Conservation (phyloP, 2,888 invertebrate species). For the Argyresthia albistria region DNA sequence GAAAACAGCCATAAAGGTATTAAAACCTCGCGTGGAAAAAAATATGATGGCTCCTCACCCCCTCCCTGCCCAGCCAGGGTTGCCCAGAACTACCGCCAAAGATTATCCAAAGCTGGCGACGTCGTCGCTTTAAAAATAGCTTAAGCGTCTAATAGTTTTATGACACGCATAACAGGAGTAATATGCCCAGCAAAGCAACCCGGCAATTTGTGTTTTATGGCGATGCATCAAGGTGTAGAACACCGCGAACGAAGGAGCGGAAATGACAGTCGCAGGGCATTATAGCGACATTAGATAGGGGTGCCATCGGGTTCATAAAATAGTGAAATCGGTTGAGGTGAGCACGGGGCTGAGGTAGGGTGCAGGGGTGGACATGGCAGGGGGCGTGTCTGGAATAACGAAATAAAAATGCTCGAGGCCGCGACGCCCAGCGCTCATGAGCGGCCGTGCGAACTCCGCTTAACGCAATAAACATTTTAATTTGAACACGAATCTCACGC, state of each 20-base stretch:
- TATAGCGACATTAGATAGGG: conserved; percentile 58
- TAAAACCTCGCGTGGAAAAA: conserved; percentile 34
- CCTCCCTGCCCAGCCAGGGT: conserved; percentile 27
- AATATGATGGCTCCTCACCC: conserved; percentile 48
- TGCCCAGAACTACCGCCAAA: conserved; percentile 32
- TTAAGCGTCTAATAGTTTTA: conserved; percentile 71
- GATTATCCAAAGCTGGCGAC: conserved; percentile 34
- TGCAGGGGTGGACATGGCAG: conserved; percentile 25
- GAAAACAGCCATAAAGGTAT: conserved; percentile 45
- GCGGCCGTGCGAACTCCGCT: conserved; percentile 63
- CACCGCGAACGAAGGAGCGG: conserved; percentile 20
- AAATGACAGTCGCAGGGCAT: conserved; percentile 58
- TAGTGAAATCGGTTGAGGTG: conserved; percentile 44
- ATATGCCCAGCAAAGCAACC: conserved; percentile 20
- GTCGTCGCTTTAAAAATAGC: conserved; percentile 62
- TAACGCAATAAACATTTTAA: conserved; percentile 72
- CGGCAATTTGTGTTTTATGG: conserved; percentile 31
- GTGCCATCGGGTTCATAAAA: conserved; percentile 51
- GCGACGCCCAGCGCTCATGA: conserved; percentile 21
- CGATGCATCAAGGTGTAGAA: conserved; percentile 25
- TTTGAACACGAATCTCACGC: conserved; percentile 68
- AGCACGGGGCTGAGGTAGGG: conserved; percentile 22
- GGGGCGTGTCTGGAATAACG: conserved; percentile 57
- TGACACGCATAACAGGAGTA: conserved; percentile 63
- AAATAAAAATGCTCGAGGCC: conserved; percentile 60